Percentiles rank a stretch among this genome's conserved stretches.
These are phyloP conservation scores for Catocala nupta DNA, from an alignment of 2,888 invertebrate genomes.

Conservation along the genomic window DNA sequence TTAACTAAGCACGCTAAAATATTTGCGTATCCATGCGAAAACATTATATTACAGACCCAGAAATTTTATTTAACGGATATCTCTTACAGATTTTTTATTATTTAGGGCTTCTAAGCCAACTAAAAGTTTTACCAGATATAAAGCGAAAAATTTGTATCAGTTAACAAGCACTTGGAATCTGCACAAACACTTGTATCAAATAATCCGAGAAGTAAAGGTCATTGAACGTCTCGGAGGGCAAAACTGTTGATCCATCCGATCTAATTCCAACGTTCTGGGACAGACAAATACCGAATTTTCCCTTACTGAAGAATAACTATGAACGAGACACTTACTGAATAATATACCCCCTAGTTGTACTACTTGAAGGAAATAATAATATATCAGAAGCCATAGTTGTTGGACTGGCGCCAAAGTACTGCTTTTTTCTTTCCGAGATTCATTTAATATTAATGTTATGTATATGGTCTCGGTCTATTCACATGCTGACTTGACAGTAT, in stretches of 20 bases:
- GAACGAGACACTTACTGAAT: constrained; percentile 39
- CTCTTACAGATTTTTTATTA: neutral
- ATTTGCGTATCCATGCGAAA: no score
- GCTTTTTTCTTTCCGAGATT: constrained; percentile 30
- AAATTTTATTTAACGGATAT: neutral
- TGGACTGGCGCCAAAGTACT: constrained; percentile 39
- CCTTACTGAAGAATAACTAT: constrained; percentile 22
- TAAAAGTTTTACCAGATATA: constrained; percentile 10
- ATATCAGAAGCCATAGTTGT: constrained; percentile 32
- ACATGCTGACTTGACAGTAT: neutral
- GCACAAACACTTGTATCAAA: constrained; percentile 21
- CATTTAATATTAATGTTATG: constrained; percentile 39
- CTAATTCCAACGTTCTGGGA: constrained; percentile 24
- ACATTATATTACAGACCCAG: neutral
- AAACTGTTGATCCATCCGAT: constrained; percentile 36
- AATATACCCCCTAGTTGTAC: constrained; percentile 31
- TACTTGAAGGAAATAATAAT: constrained; percentile 38
- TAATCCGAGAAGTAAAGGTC: constrained; percentile 34
- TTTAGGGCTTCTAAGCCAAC: neutral
- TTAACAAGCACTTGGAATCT: constrained; percentile 11
- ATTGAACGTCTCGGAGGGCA: constrained; percentile 37
- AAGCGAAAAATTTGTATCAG: constrained; percentile 11
- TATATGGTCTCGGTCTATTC: constrained; percentile 23
- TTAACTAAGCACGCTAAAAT: no score
- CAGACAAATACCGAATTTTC: constrained; percentile 26